Evolutionary conservation across 2,888 invertebrate species (phyloP).

Genomic region (Zygogramma bicolorata): DNA sequence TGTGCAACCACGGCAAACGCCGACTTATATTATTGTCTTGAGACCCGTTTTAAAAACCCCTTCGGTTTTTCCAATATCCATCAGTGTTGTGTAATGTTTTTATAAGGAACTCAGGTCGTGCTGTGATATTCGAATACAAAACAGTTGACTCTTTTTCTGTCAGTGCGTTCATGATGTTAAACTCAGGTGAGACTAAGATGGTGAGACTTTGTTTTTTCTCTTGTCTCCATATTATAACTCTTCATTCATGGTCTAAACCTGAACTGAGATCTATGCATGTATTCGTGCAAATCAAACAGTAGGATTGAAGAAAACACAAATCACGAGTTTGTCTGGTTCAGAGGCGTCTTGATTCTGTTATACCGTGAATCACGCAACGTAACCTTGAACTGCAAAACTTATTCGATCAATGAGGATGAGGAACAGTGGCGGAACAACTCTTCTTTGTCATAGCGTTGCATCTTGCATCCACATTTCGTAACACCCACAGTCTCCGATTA

Average conservation of each 20-base stretch:
- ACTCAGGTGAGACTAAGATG: conserved; percentile 2
- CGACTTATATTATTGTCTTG: background rate
- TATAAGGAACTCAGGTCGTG: background rate
- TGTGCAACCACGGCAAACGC: background rate
- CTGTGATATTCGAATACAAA: background rate
- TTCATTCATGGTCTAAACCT: too few species aligned
- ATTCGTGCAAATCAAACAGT: background rate
- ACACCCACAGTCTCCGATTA: too few species aligned
- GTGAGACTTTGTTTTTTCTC: too few species aligned
- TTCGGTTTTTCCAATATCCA: background rate
- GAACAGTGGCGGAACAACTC: background rate
- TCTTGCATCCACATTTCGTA: too few species aligned
- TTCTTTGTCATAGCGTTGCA: too few species aligned
- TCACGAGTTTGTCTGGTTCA: background rate
- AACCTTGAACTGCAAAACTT: background rate
- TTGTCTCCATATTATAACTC: too few species aligned
- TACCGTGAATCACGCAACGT: background rate
- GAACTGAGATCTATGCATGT: too few species aligned
- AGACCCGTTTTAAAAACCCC: background rate
- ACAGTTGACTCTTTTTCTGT: background rate
- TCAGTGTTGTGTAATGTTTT: background rate
- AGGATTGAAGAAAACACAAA: background rate
- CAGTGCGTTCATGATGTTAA: background rate
- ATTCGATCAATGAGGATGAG: background rate
- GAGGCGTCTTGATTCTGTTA: background rate